Conservation (phyloP, 2,888 invertebrate genomes). For the Idaea biselata region DNA sequence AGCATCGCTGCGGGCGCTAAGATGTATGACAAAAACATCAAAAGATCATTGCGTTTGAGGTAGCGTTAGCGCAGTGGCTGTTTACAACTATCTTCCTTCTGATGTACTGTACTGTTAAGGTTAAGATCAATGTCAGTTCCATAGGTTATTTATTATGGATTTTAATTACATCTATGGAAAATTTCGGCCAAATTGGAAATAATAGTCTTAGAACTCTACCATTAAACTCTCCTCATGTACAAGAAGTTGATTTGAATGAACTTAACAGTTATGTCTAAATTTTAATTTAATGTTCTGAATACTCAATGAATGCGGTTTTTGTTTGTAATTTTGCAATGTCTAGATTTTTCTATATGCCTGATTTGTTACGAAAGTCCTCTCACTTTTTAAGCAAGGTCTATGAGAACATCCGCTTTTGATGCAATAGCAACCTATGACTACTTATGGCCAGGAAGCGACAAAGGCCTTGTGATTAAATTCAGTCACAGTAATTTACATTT, state of each 20-base stretch:
- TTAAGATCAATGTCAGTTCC: too few species aligned
- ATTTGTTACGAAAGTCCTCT: conserved; percentile 1
- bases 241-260: neutral
- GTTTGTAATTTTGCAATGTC: neutral
- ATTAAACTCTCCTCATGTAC: neutral
- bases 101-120: too few species aligned
- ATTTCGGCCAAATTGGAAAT: too few species aligned
- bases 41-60: too few species aligned
- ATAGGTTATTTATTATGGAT: too few species aligned
- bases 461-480: conserved; percentile 15
- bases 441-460: conserved; percentile 17
- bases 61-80: too few species aligned
- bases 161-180: too few species aligned
- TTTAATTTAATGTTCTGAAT: neutral
- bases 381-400: neutral
- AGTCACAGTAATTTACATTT: conserved; percentile 12
- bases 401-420: neutral
- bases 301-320: neutral
- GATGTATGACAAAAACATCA: too few species aligned
- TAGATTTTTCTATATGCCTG: neutral
- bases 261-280: neutral
- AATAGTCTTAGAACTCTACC: too few species aligned
- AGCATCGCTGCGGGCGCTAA: too few species aligned
- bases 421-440: neutral
- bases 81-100: too few species aligned